These are phyloP conservation scores for Eristalis arbustorum DNA, from an alignment of 2,888 invertebrate genomes.

Conservation along the genomic window DNA sequence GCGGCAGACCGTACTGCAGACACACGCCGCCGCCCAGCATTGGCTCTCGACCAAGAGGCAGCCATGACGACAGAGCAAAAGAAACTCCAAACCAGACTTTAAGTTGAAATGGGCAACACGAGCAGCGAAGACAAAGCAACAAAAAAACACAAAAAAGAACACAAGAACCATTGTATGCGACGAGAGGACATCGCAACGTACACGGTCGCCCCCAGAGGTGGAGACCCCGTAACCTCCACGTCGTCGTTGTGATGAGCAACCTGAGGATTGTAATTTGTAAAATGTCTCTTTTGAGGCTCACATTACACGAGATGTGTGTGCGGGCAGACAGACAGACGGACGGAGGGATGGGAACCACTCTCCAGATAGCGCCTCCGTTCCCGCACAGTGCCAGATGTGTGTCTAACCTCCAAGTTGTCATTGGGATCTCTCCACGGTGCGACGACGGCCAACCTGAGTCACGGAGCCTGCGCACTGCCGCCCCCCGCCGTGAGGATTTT, in stretches of 20 bases:
- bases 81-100: conserved; percentile 16
- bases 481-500: not conserved
- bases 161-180: conserved; percentile 1
- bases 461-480: conserved; percentile 11
- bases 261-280: conserved; percentile 68
- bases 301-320: conserved; percentile 40
- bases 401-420: not conserved
- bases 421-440: not conserved
- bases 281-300: conserved; percentile 58
- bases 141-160: not conserved
- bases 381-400: not conserved
- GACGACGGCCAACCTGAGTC: not conserved
- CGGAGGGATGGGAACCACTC: not conserved
- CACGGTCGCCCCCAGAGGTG: conserved; percentile 25
- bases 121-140: not conserved
- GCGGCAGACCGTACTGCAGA: not conserved
- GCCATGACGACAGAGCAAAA: not conserved
- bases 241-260: conserved; percentile 58
- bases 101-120: conserved; percentile 6
- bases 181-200: not conserved
- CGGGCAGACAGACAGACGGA: conserved; percentile 10
- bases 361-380: not conserved
- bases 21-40: not conserved
- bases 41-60: conserved; percentile 1
- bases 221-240: conserved; percentile 44